Evolutionary conservation across 2,113 vertebrate species (phyloP).

Genomic region (Larimichthys polyactis): DNA sequence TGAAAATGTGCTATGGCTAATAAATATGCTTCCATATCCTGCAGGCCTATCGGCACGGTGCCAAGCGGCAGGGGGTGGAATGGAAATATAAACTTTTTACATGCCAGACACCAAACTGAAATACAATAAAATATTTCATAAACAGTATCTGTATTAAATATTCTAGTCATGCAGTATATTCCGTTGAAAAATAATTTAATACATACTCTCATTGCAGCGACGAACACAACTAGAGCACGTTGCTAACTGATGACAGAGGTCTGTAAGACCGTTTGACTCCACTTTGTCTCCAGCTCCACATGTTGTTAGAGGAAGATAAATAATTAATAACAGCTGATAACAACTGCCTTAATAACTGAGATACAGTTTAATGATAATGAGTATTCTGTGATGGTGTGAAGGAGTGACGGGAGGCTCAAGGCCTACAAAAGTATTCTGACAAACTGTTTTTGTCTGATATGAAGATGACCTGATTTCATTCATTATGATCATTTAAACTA

Average conservation of each 20-base stretch:
- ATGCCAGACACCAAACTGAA: slow-evolving; percentile 47
- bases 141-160: slow-evolving; percentile 78
- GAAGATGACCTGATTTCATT: slow-evolving; percentile 1
- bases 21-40: slow-evolving; percentile 72
- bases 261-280: background rate
- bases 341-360: background rate
- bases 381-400: background rate
- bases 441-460: background rate
- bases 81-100: slow-evolving; percentile 21
- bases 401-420: background rate
- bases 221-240: slow-evolving; percentile 1
- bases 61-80: slow-evolving; percentile 18
- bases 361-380: background rate
- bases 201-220: slow-evolving; percentile 46
- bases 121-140: slow-evolving; percentile 67
- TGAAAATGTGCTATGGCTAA: slow-evolving; percentile 77
- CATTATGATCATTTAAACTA: background rate
- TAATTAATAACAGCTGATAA: slow-evolving; percentile 12
- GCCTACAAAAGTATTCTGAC: background rate
- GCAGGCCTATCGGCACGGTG: slow-evolving; percentile 21
- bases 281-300: slow-evolving; percentile 10
- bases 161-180: slow-evolving; percentile 82
- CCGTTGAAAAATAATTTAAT: slow-evolving; percentile 82
- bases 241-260: slow-evolving; percentile 21
- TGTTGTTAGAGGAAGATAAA: slow-evolving; percentile 24